Evolutionary conservation across 2,113 vertebrate genomes (phyloP).

Genomic region (Dinomys branickii): DNA sequence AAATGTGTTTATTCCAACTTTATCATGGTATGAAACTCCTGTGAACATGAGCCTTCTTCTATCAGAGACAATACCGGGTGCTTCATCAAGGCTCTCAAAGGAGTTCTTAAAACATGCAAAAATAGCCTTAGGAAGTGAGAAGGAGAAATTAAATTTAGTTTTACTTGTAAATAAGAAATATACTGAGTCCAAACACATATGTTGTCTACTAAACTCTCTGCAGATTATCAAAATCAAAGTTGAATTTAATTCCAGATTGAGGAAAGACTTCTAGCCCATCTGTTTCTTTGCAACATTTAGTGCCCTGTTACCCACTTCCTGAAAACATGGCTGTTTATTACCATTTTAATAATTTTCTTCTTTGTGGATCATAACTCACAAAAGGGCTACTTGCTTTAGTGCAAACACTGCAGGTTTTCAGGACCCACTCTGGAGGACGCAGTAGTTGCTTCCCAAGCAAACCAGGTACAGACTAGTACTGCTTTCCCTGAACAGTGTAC

Average conservation of each 20-base stretch:
- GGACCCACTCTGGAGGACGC: neutral
- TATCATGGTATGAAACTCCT: neutral
- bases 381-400: neutral
- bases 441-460: neutral
- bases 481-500: rapidly evolving
- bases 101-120: conserved; percentile 37
- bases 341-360: neutral
- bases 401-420: neutral
- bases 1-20: neutral
- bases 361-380: neutral
- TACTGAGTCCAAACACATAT: conserved; percentile 59
- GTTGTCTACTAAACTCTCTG: conserved; percentile 40
- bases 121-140: conserved; percentile 38
- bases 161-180: conserved; percentile 74
- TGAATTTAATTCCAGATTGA: conserved; percentile 23
- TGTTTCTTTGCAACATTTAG: conserved; percentile 44
- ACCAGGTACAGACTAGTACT: neutral
- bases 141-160: conserved; percentile 63
- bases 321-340: neutral
- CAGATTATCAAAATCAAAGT: conserved; percentile 59
- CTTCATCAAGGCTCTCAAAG: neutral
- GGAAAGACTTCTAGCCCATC: conserved; percentile 49
- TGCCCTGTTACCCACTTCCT: neutral
- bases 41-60: neutral
- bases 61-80: neutral